phyloP scores from a whole-genome alignment of 1,140 invertebrate species.

The Pseudomyrmex sp. region DNA sequence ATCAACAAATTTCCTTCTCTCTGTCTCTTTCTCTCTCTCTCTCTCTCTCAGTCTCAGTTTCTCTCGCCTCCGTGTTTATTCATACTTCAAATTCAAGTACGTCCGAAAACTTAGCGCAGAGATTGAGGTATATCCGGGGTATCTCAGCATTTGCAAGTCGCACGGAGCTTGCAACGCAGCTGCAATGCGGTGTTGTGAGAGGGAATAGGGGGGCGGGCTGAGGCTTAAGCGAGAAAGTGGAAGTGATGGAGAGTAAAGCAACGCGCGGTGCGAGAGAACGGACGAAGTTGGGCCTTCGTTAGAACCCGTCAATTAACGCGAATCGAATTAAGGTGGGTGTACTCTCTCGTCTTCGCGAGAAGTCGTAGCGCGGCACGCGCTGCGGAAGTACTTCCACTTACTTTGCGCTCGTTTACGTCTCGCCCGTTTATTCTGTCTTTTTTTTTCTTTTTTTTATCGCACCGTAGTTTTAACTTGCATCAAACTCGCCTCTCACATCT shows the following conservation, averaged over 20 bases:
- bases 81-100: conserved; percentile 57
- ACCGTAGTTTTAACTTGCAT: not conserved
- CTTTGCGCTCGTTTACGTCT: conserved; percentile 40
- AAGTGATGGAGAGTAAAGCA: conserved; percentile 32
- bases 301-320: conserved; percentile 76
- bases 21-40: too few species aligned
- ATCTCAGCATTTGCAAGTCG: conserved; percentile 66
- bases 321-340: conserved; percentile 74
- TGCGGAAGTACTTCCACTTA: conserved; percentile 40
- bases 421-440: conserved; percentile 9
- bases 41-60: too few species aligned
- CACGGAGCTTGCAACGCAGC: conserved; percentile 54
- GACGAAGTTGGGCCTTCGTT: conserved; percentile 70
- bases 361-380: conserved; percentile 63
- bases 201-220: not conserved
- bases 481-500: not conserved
- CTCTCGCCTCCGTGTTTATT: conserved; percentile 49
- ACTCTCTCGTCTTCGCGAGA: conserved; percentile 60
- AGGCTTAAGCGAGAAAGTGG: conserved; percentile 54
- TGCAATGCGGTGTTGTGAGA: conserved; percentile 64
- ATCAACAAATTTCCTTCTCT: too few species aligned
- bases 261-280: not conserved
- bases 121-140: conserved; percentile 43
- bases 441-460: not conserved
- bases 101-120: conserved; percentile 49